These are phyloP conservation scores for Lethocerus indicus DNA, from an alignment of 1,140 invertebrate species.

Conservation along the genomic window DNA sequence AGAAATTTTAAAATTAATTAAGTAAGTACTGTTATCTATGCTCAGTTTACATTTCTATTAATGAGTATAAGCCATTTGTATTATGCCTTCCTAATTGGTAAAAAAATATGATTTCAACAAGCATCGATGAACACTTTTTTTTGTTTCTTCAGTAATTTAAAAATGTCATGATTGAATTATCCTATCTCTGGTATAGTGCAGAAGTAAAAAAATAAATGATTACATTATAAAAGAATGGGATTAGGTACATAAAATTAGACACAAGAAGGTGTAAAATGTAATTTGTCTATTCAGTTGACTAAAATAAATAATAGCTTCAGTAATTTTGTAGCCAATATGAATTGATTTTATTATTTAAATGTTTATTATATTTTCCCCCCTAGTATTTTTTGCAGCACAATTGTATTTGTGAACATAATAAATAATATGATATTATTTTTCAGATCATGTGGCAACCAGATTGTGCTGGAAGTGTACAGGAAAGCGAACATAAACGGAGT, in stretches of 20 bases:
- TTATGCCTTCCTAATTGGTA: not conserved
- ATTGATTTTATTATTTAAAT: no score
- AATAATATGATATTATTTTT: conserved; percentile 18
- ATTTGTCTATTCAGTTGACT: no score
- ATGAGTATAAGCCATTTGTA: not conserved
- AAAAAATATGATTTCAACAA: not conserved
- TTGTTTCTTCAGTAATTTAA: no score
- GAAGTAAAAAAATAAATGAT: not conserved
- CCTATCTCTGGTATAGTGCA: not conserved
- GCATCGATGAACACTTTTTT: no score
- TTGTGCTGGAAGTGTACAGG: conserved; percentile 62
- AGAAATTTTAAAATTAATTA: conserved; percentile 62
- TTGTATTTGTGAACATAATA: not conserved
- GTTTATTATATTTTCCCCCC: no score
- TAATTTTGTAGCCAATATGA: no score
- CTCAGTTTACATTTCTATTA: not conserved
- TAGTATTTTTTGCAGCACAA: no score
- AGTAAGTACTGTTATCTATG: conserved; percentile 29
- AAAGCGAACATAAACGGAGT: conserved; percentile 24
- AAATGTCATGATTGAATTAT: no score
- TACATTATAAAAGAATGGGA: not conserved
- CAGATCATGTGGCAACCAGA: conserved; percentile 44
- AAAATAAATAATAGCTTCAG: no score
- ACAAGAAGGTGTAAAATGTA: no score
- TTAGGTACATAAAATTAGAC: no score